A percentile compares a stretch with the other conserved stretches of the same genome.
phyloP scores from a whole-genome alignment of 2,888 invertebrate species.

The Branchellion lobata region DNA sequence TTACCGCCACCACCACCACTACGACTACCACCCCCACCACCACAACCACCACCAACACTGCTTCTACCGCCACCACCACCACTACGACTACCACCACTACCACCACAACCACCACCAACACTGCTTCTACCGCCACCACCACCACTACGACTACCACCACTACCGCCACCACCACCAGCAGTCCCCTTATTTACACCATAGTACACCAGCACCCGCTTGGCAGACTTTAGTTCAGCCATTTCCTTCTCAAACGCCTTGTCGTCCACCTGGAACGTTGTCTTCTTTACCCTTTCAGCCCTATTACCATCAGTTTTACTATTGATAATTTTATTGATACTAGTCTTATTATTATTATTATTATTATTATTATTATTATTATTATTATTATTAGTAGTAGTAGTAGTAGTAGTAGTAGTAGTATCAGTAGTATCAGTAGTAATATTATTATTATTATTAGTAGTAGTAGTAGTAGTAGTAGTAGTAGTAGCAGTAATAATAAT shows the following conservation, averaged over 20 bases:
- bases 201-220: not conserved
- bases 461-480: not conserved
- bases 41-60: not conserved
- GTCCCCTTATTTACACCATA: not conserved
- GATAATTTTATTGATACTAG: not conserved
- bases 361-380: not conserved
- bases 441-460: not conserved
- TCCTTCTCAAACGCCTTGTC: not conserved
- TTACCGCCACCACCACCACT: no score
- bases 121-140: no score
- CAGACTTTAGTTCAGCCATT: not conserved
- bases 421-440: no score
- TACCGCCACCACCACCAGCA: not conserved
- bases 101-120: no score
- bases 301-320: not conserved
- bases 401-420: not conserved
- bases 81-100: no score
- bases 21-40: no score
- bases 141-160: no score
- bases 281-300: not conserved
- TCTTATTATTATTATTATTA: not conserved
- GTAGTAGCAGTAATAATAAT: not conserved
- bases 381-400: not conserved
- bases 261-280: not conserved
- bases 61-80: no score